These are phyloP conservation scores for Zaprionus inermis DNA, from an alignment of 1,140 invertebrate species.

Conservation along the genomic window DNA sequence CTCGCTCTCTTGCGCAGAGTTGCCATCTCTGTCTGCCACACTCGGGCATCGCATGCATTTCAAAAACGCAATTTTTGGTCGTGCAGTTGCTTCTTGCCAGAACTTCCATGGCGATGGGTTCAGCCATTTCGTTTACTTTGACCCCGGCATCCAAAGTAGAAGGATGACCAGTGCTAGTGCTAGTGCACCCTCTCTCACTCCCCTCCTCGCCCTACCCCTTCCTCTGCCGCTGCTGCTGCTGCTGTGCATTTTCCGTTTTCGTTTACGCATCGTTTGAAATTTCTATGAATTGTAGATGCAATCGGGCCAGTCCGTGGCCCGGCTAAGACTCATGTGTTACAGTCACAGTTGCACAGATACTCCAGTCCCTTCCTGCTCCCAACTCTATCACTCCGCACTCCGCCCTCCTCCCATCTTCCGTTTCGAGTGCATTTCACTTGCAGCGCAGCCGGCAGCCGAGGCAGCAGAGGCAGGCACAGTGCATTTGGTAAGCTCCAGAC, in stretches of 20 bases:
- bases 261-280: slow-evolving; percentile 83
- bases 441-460: slow-evolving; percentile 27
- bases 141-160: slow-evolving; percentile 33
- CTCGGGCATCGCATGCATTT: slow-evolving; percentile 57
- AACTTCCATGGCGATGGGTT: slow-evolving; percentile 58
- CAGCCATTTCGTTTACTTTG: slow-evolving; percentile 55
- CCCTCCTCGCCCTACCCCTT: background rate
- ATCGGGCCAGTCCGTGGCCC: slow-evolving; percentile 73
- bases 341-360: slow-evolving; percentile 29
- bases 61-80: slow-evolving; percentile 76
- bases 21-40: background rate
- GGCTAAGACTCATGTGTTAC: slow-evolving; percentile 49
- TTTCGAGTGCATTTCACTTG: slow-evolving; percentile 76
- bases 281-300: slow-evolving; percentile 84
- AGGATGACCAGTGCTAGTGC: slow-evolving; percentile 28
- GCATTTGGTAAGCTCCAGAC: slow-evolving; percentile 80
- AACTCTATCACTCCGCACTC: too few relatives aligned
- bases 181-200: background rate
- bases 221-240: background rate
- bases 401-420: background rate
- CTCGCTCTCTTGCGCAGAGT: background rate
- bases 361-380: too few relatives aligned
- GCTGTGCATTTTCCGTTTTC: slow-evolving; percentile 78
- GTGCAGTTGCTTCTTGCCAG: slow-evolving; percentile 58
- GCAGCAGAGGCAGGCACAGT: slow-evolving; percentile 13